These are phyloP conservation scores for Alsophila aescularia DNA, from an alignment of 2,888 invertebrate species.

Conservation along the genomic window DNA sequence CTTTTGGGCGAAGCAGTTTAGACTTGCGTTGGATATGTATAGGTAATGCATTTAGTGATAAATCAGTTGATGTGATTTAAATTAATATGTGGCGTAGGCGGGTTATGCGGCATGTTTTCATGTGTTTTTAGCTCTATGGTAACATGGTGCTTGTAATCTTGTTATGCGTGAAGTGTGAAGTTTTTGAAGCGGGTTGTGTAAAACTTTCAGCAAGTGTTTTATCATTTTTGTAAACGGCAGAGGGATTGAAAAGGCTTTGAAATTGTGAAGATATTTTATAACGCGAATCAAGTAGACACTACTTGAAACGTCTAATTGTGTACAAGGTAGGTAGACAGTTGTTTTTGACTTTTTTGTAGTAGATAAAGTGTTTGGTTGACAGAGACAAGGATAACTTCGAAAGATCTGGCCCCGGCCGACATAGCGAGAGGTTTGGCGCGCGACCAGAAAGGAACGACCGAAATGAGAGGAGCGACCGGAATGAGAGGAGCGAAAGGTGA, in stretches of 20 bases:
- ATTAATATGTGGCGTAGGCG: neutral
- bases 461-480: conserved; percentile 56
- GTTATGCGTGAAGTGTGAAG: conserved; percentile 25
- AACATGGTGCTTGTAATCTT: conserved; percentile 1
- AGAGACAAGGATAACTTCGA: conserved; percentile 75
- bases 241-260: too few relatives aligned
- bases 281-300: too few relatives aligned
- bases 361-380: conserved; percentile 40
- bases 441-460: conserved; percentile 59
- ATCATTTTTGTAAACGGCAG: too few relatives aligned
- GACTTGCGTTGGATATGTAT: conserved; percentile 60
- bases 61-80: neutral
- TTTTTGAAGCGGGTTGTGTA: neutral
- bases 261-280: too few relatives aligned
- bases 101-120: too few relatives aligned
- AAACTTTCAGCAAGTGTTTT: neutral
- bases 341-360: neutral
- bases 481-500: conserved; percentile 16
- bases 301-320: too few relatives aligned
- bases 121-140: neutral
- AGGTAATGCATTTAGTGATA: conserved; percentile 25
- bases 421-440: conserved; percentile 71
- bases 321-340: conserved; percentile 9
- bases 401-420: conserved; percentile 68
- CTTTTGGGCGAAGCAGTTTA: conserved; percentile 41